Evolutionary conservation across 1,140 invertebrate species (phyloP), one percentile per base, ranked within the genome.

Genomic region (Rhopalosiphum padi): DNA sequence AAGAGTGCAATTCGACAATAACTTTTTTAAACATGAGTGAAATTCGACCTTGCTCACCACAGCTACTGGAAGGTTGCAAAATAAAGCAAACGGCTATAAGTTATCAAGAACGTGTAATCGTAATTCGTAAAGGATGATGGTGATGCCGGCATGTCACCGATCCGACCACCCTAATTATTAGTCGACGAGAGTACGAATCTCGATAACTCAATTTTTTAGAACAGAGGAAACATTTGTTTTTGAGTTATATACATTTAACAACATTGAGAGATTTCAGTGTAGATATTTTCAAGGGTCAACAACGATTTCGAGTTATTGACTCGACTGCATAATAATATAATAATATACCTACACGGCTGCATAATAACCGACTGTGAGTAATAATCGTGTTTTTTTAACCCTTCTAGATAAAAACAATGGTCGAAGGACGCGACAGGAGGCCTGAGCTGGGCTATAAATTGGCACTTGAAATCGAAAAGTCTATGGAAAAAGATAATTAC

Each of bases 361-460:
- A 68, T 51, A 21, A 51, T 18, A 51, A n/a, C 30, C 11, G 22
- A 21, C 43, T 77, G 7, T 48, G 23, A 11, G 11, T 77, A 25
- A 48, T 53, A 21, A 35, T 43, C n/a, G 0, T 83, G 22, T 35
- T 37, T 77, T 37, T 94, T 94, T 94, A 30, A 86, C 8, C 22
- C 22, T 85, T 95, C 22, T 95, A 98, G 96, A 97, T 98, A 2
- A 96, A 97, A 94, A 96, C 97, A 0, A 98, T 99, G 98, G 97
- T 98, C 23, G 97, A 98, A 95, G 98, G 98, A 0, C 96, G 97
- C 90, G 98, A 99, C 95, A 96, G 98, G 4, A 96, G 98, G 94
- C 97, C 98, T 1, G 98, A 98, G 94, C 95, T 99, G 2, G 98
- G 98, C 11, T 98, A 98, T 95, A 98, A 98, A 95, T 95, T 98